Evolutionary conservation across 1,140 invertebrate genomes (phyloP).

Genomic region (Choristoneura fumiferana): DNA sequence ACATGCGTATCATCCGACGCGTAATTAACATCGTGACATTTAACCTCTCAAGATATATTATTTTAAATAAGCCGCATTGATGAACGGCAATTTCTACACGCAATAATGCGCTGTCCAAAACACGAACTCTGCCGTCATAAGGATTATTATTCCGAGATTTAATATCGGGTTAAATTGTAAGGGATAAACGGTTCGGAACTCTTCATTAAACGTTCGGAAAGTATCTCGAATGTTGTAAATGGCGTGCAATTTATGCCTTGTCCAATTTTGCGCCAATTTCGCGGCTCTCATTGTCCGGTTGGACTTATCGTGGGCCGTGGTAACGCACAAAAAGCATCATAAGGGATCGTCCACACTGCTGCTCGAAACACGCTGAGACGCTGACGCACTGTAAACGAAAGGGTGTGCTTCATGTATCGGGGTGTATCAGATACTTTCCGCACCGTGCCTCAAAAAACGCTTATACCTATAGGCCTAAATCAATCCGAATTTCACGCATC

Average conservation of each 20-base stretch:
- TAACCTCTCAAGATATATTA: conserved; percentile 48
- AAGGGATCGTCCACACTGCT: not conserved
- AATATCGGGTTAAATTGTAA: conserved; percentile 28
- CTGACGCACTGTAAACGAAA: too few species aligned
- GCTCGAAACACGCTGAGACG: too few species aligned
- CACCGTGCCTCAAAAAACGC: too few species aligned
- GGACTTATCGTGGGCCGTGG: too few species aligned
- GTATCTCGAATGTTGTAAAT: conserved; percentile 42
- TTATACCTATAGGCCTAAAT: too few species aligned
- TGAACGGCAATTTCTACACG: conserved; percentile 34
- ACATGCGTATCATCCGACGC: conserved; percentile 33
- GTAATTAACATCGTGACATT: conserved; percentile 48
- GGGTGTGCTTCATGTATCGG: too few species aligned
- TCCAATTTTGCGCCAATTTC: conserved; percentile 65
- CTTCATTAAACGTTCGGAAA: conserved; percentile 23
- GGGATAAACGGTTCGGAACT: conserved; percentile 31
- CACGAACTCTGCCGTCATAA: conserved; percentile 21
- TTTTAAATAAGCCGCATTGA: conserved; percentile 47
- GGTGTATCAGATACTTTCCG: too few species aligned
- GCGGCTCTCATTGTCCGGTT: conserved; percentile 25
- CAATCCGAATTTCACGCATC: too few species aligned
- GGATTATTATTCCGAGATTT: conserved; percentile 33
- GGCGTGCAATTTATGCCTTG: conserved; percentile 54
- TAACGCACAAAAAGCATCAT: too few species aligned
- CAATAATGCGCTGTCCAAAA: conserved; percentile 19